These are phyloP conservation scores for Drosophila oshimai DNA, from an alignment of 1,140 invertebrate genomes.

Conservation along the genomic window DNA sequence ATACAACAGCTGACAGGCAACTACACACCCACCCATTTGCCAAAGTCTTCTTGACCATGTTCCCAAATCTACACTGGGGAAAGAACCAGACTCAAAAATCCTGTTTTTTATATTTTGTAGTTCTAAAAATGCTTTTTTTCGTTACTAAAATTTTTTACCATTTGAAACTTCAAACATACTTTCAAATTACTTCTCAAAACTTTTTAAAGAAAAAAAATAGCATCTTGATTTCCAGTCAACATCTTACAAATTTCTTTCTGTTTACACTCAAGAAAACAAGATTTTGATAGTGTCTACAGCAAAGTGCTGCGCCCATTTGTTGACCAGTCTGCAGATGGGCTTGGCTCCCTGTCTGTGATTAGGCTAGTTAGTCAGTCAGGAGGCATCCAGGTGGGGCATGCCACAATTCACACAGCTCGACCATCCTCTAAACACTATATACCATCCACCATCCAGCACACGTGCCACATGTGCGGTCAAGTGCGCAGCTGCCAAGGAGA, in stretches of 20 bases:
- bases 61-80: neutral
- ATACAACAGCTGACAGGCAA: slow-evolving; percentile 13
- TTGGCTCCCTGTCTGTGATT: slow-evolving; percentile 27
- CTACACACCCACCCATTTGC: slow-evolving; percentile 31
- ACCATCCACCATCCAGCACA: slow-evolving; percentile 32
- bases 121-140: no score
- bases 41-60: slow-evolving; percentile 19
- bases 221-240: neutral
- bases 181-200: no score
- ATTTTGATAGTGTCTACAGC: slow-evolving; percentile 29
- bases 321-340: slow-evolving; percentile 39
- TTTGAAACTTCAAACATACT: no score
- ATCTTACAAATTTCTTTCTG: slow-evolving; percentile 1
- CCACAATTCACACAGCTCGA: slow-evolving; percentile 36
- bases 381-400: slow-evolving; percentile 1
- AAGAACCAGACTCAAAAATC: neutral
- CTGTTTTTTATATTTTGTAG: no score
- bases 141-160: no score
- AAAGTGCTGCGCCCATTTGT: slow-evolving; percentile 26
- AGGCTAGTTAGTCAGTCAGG: slow-evolving; percentile 38
- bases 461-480: slow-evolving; percentile 75
- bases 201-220: no score
- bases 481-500: slow-evolving; percentile 60
- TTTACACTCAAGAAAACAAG: slow-evolving; percentile 24
- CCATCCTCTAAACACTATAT: neutral